A percentile compares a stretch with the other conserved stretches of the same genome.
These are phyloP conservation scores for Horisme vitalbata DNA, from an alignment of 2,888 invertebrate genomes.

Conservation along the genomic window DNA sequence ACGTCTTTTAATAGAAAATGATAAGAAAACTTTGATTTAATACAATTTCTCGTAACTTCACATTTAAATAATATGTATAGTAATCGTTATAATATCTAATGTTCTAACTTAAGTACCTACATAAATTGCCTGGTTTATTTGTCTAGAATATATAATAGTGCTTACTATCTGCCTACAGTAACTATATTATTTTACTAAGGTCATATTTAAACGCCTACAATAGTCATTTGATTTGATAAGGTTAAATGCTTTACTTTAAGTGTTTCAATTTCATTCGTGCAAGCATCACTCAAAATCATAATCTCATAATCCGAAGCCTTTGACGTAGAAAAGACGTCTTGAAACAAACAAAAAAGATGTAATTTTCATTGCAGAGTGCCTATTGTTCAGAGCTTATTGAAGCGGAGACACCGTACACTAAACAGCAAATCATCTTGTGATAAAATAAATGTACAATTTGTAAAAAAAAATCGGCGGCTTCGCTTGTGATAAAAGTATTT, in stretches of 20 bases:
- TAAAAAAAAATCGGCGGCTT: no score
- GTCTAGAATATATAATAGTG: no score
- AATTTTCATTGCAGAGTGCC: conserved; percentile 30
- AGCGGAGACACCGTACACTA: conserved; percentile 22
- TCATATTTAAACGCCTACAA: no score
- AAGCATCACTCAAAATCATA: conserved; percentile 10
- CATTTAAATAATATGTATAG: no score
- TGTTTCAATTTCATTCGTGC: conserved; percentile 6
- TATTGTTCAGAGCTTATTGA: conserved; percentile 39
- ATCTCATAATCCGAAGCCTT: conserved; percentile 25
- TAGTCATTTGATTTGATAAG: conserved; percentile 1
- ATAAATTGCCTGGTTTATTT: no score
- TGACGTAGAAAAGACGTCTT: conserved; percentile 19
- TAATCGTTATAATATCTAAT: no score
- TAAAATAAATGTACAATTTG: background rate
- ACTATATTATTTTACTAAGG: no score
- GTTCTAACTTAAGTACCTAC: no score
- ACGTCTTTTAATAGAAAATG: conserved; percentile 28
- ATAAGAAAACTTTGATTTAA: conserved; percentile 9
- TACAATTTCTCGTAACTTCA: no score
- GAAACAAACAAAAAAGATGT: conserved; percentile 32
- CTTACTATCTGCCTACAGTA: no score
- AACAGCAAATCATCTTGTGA: conserved; percentile 4
- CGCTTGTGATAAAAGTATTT: no score
- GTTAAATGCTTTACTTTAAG: conserved; percentile 1